These are phyloP conservation scores for Drosophila ananassae DNA, from an alignment of 1,140 invertebrate genomes.

Conservation along the genomic window DNA sequence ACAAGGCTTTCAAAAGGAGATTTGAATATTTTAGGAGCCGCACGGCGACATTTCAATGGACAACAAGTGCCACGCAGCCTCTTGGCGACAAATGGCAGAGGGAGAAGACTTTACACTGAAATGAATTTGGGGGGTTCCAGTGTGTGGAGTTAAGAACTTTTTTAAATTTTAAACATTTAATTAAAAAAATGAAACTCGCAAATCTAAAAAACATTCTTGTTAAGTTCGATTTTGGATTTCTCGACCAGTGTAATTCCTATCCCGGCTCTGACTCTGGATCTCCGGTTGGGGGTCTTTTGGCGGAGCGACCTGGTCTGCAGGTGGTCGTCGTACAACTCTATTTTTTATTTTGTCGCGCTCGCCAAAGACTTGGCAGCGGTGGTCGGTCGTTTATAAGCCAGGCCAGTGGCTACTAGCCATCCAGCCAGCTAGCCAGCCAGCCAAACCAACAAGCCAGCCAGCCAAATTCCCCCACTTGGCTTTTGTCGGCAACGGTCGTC, in stretches of 20 bases:
- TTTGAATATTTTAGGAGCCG: constrained; percentile 77
- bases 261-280: constrained; percentile 24
- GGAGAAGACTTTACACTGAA: constrained; percentile 10
- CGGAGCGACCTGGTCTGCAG: constrained; percentile 61
- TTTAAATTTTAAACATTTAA: too few relatives aligned
- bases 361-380: constrained; percentile 70
- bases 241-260: constrained; percentile 20
- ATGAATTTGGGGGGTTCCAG: neutral
- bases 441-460: constrained; percentile 6
- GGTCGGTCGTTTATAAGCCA: constrained; percentile 63
- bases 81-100: constrained; percentile 63
- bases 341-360: constrained; percentile 82
- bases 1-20: constrained; percentile 78
- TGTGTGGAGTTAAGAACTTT: too few relatives aligned
- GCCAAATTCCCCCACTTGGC: constrained; percentile 12
- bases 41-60: constrained; percentile 74
- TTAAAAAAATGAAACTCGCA: too few relatives aligned
- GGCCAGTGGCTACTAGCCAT: constrained; percentile 40
- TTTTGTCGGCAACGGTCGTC: constrained; percentile 25
- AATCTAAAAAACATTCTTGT: neutral
- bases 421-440: constrained; percentile 1
- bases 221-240: too few relatives aligned
- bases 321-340: constrained; percentile 82
- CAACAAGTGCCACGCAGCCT: constrained; percentile 65
- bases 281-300: constrained; percentile 30